Conservation (phyloP, 1,140 invertebrate genomes). For the Manduca sexta region DNA sequence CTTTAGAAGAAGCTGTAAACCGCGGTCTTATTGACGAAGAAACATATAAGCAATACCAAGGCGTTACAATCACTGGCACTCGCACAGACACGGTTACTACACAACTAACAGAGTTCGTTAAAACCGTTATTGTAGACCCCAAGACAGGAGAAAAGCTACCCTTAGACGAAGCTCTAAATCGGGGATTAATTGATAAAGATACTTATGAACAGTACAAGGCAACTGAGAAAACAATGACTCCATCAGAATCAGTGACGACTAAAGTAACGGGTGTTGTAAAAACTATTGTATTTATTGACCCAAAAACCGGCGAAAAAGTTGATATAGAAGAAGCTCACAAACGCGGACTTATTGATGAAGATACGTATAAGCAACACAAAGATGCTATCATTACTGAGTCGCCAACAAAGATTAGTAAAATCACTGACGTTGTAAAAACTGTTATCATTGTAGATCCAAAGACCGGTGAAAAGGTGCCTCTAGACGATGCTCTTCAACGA, state of each 20-base stretch:
- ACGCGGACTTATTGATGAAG: neutral
- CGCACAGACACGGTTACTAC: too few species aligned
- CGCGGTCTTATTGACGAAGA: too few species aligned
- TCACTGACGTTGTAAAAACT: neutral
- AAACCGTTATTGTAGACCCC: neutral
- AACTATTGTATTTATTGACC: neutral
- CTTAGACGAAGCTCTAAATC: neutral
- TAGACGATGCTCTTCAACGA: slow-evolving; percentile 2
- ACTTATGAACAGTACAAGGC: neutral
- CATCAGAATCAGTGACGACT: neutral
- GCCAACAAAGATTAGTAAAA: neutral
- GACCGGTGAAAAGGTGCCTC: neutral
- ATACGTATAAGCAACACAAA: neutral
- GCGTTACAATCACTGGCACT: too few species aligned
- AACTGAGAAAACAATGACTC: neutral
- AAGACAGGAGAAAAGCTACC: neutral
- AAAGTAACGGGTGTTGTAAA: neutral
- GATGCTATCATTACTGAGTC: neutral
- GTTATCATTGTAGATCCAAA: slow-evolving; percentile 2
- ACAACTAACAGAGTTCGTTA: too few species aligned
- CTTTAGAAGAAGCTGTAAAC: too few species aligned
- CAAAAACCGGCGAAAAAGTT: neutral
- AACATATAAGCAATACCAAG: too few species aligned
- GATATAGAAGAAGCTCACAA: neutral
- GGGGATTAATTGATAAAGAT: neutral